phyloP scores from a whole-genome alignment of 2,113 vertebrate genomes.

The Sitta europaea region DNA sequence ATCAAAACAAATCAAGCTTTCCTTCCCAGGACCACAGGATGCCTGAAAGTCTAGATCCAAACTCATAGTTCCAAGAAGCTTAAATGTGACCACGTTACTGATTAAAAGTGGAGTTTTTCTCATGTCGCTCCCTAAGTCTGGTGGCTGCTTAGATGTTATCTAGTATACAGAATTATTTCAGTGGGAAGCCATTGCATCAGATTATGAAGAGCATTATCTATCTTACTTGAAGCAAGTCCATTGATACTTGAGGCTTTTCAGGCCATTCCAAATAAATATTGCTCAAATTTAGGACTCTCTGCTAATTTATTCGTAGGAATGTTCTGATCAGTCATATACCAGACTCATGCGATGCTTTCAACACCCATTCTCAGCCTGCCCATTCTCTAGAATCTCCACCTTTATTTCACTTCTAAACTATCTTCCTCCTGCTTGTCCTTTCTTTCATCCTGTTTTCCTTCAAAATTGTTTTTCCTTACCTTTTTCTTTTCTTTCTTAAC shows the following conservation, averaged over 20 bases:
- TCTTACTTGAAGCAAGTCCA: not conserved
- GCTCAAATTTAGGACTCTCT: not conserved
- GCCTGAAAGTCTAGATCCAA: not conserved
- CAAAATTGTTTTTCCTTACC: not conserved
- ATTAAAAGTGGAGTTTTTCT: not conserved
- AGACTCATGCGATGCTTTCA: not conserved
- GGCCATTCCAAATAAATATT: not conserved
- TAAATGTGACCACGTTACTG: not conserved
- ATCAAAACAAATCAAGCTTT: not conserved
- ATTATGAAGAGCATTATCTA: rapidly evolving
- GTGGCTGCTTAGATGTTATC: not conserved
- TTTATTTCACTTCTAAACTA: not conserved
- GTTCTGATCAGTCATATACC: not conserved
- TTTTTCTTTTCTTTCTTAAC: not conserved
- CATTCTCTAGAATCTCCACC: not conserved
- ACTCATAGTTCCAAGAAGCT: not conserved
- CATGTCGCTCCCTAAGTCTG: not conserved
- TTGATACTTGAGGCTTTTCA: not conserved
- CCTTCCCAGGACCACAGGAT: not conserved
- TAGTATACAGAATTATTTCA: not conserved
- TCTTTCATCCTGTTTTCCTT: not conserved
- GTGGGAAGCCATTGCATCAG: not conserved
- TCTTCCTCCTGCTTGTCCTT: not conserved
- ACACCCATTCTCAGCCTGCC: not conserved
- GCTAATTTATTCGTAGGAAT: not conserved